Evolutionary conservation across 2,888 invertebrate species (phyloP).

Genomic region (Troides aeacus): DNA sequence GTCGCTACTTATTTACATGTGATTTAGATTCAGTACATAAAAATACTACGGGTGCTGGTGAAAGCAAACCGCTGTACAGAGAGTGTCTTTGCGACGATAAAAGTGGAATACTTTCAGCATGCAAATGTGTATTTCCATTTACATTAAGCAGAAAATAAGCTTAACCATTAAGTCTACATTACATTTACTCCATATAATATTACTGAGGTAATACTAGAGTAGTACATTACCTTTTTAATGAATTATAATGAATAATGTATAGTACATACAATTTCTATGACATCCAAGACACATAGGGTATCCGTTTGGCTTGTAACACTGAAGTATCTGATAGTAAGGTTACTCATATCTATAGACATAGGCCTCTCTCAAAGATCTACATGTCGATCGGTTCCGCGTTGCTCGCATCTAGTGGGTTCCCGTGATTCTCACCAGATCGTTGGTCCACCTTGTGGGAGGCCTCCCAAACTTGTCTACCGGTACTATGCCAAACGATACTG

Average conservation of each 20-base stretch:
- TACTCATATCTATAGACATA: no score
- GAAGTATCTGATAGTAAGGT: no score
- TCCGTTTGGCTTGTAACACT: no score
- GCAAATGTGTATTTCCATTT: constrained; percentile 9
- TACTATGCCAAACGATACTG: no score
- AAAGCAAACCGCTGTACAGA: constrained; percentile 17
- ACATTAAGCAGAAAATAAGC: not conserved
- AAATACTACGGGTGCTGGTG: constrained; percentile 1
- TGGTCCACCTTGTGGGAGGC: no score
- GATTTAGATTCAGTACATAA: constrained; percentile 2
- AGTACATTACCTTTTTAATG: not conserved
- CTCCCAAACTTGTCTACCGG: no score
- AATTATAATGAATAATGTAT: not conserved
- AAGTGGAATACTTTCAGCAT: constrained; percentile 5
- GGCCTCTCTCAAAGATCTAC: no score
- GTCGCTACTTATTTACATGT: not conserved
- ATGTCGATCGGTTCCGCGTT: no score
- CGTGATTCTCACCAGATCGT: no score
- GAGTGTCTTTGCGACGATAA: constrained; percentile 6
- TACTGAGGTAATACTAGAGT: not conserved
- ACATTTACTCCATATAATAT: not conserved
- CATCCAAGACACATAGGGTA: no score
- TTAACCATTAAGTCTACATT: not conserved
- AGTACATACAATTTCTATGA: not conserved
- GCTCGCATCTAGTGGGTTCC: no score